phyloP scores from a whole-genome alignment of 2,888 invertebrate genomes.

The Drosophila bunnanda region DNA sequence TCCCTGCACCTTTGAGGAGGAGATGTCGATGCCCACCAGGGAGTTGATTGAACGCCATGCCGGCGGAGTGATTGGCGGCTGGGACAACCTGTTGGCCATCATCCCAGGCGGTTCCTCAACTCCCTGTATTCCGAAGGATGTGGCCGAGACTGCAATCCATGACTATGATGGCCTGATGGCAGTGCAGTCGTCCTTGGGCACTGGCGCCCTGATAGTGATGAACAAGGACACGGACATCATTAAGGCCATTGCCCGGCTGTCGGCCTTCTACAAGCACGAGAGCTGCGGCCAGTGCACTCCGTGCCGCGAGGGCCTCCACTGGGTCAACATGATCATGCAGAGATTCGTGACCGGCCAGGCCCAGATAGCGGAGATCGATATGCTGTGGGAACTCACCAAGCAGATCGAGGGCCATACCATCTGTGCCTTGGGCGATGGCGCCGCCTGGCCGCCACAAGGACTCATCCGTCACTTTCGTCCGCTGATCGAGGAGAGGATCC shows the following conservation, averaged over 20 bases:
- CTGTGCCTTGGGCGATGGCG: conserved; percentile 98
- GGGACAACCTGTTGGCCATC: conserved; percentile 98
- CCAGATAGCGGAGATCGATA: conserved; percentile 96
- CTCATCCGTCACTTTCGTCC: conserved; percentile 98
- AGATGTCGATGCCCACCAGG: conserved; percentile 97
- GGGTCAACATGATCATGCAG: conserved; percentile 95
- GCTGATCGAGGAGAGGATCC: conserved; percentile 94
- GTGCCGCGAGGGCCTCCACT: conserved; percentile 96
- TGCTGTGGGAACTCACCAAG: conserved; percentile 99
- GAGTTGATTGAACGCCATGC: conserved; percentile 98
- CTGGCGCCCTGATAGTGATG: conserved; percentile 99
- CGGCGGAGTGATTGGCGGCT: conserved; percentile 97
- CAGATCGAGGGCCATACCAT: conserved; percentile 99
- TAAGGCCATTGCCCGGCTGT: conserved; percentile 96
- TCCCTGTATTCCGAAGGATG: conserved; percentile 96
- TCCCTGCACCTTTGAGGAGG: conserved; percentile 99
- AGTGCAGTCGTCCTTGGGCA: conserved; percentile 96
- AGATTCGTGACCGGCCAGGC: conserved; percentile 95
- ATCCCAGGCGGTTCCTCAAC: conserved; percentile 99
- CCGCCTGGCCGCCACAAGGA: conserved; percentile 99
- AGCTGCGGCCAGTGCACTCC: conserved; percentile 99
- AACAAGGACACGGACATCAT: conserved; percentile 97
- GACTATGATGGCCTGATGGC: conserved; percentile 98
- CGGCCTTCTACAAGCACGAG: conserved; percentile 99
- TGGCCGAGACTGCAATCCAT: conserved; percentile 96